phyloP scores from a whole-genome alignment of 1,140 invertebrate species.

The Oncopeltus fasciatus region DNA sequence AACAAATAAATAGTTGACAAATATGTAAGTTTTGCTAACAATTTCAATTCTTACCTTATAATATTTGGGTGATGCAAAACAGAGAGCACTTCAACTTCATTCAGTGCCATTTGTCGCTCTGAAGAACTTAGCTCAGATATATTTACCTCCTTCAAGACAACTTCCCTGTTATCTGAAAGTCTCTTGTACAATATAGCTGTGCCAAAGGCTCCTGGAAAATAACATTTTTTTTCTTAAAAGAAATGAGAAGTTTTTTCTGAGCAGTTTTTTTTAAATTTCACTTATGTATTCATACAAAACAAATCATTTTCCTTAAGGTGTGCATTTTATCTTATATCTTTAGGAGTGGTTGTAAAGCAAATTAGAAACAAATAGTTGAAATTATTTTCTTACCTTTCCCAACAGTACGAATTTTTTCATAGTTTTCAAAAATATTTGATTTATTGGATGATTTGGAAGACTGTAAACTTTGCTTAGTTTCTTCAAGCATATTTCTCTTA shows the following conservation, averaged over 20 bases:
- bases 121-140: constrained; percentile 50
- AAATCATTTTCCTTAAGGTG: too few species aligned
- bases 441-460: neutral
- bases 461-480: neutral
- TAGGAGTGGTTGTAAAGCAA: too few species aligned
- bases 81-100: constrained; percentile 58
- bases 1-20: neutral
- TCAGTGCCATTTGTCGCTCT: constrained; percentile 56
- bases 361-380: too few species aligned
- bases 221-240: too few species aligned
- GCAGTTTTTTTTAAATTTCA: too few species aligned
- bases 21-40: too few species aligned
- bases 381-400: constrained; percentile 34
- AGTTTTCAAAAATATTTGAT: constrained; percentile 28
- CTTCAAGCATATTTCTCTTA: neutral
- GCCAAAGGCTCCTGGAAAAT: constrained; percentile 50
- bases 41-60: constrained; percentile 33
- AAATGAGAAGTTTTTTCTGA: too few species aligned
- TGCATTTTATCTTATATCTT: too few species aligned
- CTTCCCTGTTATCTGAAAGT: constrained; percentile 44
- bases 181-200: constrained; percentile 54
- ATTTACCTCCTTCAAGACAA: constrained; percentile 65
- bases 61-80: constrained; percentile 61
- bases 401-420: constrained; percentile 44
- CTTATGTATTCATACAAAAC: too few species aligned